phyloP scores from a whole-genome alignment of 2,888 invertebrate species.

The Leptopterna dolabrata region DNA sequence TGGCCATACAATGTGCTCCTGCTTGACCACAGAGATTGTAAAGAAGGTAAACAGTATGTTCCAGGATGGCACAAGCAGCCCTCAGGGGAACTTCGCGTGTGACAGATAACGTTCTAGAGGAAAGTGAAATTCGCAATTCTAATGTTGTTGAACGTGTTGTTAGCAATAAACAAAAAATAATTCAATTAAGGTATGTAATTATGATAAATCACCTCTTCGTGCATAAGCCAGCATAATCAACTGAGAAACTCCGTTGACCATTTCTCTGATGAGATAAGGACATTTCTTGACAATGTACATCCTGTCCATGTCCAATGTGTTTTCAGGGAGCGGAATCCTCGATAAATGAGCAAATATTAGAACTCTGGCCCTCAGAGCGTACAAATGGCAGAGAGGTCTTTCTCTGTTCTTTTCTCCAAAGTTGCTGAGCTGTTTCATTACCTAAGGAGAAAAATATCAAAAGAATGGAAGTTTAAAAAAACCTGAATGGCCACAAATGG shows the following conservation, averaged over 20 bases:
- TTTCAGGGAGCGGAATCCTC: slow-evolving; percentile 81
- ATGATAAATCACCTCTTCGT: slow-evolving; percentile 75
- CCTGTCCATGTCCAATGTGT: slow-evolving; percentile 86
- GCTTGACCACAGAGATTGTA: no score
- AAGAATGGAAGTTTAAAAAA: neutral
- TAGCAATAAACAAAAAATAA: no score
- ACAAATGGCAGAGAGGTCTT: slow-evolving; percentile 88
- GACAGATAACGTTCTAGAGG: no score
- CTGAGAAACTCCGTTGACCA: slow-evolving; percentile 95
- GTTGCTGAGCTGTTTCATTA: slow-evolving; percentile 91
- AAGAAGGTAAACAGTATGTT: no score
- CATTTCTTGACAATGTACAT: slow-evolving; percentile 88
- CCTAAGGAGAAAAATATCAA: slow-evolving; percentile 69
- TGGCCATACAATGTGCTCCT: no score
- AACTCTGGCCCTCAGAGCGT: slow-evolving; percentile 93
- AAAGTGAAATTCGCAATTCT: no score
- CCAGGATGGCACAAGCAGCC: no score
- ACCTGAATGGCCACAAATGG: no score
- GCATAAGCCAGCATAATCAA: slow-evolving; percentile 91
- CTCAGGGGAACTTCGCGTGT: no score
- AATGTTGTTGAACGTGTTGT: no score
- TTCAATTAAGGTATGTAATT: no score
- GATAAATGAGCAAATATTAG: slow-evolving; percentile 95
- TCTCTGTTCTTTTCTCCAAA: slow-evolving; percentile 97
- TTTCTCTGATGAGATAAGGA: slow-evolving; percentile 95